Evolutionary conservation across 53 echinoderm and acorn worm species (phyloP).

Genomic region (Echinometra lucunter): DNA sequence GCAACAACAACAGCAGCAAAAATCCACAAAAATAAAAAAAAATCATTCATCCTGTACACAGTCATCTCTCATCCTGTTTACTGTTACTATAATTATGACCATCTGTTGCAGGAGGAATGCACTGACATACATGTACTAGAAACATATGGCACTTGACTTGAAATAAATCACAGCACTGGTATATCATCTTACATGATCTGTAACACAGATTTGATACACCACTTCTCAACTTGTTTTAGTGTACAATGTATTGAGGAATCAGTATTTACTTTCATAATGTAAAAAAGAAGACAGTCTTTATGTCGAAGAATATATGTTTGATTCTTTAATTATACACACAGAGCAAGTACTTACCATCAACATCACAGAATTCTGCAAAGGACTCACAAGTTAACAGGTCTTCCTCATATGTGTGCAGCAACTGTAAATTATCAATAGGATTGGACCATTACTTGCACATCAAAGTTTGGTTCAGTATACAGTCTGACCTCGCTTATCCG

Average conservation of each 20-base stretch:
- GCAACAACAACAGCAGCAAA: no score
- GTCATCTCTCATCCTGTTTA: not conserved
- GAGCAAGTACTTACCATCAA: conserved; percentile 77
- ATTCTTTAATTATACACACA: not conserved
- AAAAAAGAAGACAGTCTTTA: no score
- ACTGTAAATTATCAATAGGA: conserved; percentile 51
- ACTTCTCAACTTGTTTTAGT: no score
- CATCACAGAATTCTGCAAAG: conserved; percentile 97
- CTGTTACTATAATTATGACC: not conserved
- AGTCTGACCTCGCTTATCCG: no score
- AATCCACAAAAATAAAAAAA: no score
- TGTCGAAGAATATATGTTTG: not conserved
- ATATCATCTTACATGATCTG: no score
- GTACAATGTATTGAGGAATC: no score
- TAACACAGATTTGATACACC: not conserved
- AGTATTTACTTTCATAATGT: no score
- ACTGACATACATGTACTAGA: not conserved
- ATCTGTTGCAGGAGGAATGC: not conserved
- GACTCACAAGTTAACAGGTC: conserved; percentile 92
- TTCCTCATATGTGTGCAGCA: conserved; percentile 81
- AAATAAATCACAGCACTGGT: not conserved
- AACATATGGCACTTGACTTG: not conserved
- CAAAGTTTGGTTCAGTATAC: no score
- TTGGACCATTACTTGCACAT: no score
- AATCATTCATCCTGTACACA: not conserved